Conservation (phyloP, 2,113 vertebrate genomes). For the Phylloscopus trochilus region DNA sequence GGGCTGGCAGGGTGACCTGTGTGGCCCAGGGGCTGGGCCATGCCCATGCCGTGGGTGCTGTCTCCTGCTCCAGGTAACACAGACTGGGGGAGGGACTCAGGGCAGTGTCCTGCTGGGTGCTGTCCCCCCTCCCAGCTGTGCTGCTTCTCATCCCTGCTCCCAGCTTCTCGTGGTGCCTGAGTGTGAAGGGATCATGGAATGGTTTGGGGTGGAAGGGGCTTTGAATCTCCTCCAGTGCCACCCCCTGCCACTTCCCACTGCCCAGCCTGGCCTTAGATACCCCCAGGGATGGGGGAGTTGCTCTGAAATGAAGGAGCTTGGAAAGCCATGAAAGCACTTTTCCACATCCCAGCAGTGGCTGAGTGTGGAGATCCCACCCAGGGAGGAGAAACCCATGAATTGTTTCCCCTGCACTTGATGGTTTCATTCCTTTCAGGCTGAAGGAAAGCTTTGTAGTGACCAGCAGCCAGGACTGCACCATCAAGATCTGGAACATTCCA, state of each 20-base stretch:
- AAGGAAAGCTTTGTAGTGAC: constrained; percentile 88
- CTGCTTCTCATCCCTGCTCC: not conserved
- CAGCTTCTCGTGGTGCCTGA: accelerated
- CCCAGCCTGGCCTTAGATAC: not conserved
- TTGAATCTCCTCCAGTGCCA: not conserved
- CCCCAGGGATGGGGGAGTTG: not conserved
- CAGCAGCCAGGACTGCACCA: constrained; percentile 92
- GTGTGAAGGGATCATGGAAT: not conserved
- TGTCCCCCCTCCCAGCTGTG: not conserved
- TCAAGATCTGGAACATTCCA: constrained; percentile 91
- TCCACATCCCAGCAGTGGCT: not conserved
- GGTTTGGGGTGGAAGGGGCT: not conserved
- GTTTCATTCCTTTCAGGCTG: constrained; percentile 67
- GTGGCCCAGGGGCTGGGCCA: constrained; percentile 87
- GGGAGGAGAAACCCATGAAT: not conserved
- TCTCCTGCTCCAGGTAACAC: constrained; percentile 89
- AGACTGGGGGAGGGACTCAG: accelerated
- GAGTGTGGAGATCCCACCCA: not conserved
- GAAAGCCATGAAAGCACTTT: not conserved
- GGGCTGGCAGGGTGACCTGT: constrained; percentile 77
- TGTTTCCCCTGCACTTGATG: not conserved
- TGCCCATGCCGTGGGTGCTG: constrained; percentile 81
- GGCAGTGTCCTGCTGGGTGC: not conserved
- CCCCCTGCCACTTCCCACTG: not conserved
- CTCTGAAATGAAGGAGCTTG: not conserved